Conservation (phyloP, 2,888 invertebrate genomes). For the Acanthosepion esculentum region DNA sequence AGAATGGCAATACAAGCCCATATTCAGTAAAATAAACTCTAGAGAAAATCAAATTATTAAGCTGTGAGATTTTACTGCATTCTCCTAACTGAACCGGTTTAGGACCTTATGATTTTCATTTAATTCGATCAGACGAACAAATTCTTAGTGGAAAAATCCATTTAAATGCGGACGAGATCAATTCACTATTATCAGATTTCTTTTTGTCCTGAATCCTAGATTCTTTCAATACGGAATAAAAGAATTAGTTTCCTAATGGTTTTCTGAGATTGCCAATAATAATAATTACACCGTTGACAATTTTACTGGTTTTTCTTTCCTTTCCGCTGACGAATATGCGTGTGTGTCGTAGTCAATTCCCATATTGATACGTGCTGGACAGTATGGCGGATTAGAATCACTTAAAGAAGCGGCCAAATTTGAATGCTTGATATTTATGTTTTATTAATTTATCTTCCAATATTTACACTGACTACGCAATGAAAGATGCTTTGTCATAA, state of each 20-base stretch:
- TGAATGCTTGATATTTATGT: too few relatives aligned
- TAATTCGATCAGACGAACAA: not conserved
- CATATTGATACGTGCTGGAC: too few relatives aligned
- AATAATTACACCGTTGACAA: not conserved
- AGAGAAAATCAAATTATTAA: not conserved
- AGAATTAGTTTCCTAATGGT: not conserved
- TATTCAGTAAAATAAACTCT: not conserved
- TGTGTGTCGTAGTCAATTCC: too few relatives aligned
- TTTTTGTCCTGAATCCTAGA: not conserved
- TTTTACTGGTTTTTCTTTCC: not conserved
- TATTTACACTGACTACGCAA: too few relatives aligned
- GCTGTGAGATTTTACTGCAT: not conserved
- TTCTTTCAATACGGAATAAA: not conserved
- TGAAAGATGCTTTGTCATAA: too few relatives aligned
- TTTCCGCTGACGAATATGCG: not conserved
- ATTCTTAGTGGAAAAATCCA: not conserved
- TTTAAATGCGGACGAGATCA: not conserved
- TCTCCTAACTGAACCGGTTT: not conserved
- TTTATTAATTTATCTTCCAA: too few relatives aligned
- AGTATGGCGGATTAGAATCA: too few relatives aligned
- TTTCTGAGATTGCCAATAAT: not conserved
- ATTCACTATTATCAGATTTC: not conserved
- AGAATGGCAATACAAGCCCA: not conserved
- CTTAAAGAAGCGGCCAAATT: too few relatives aligned
- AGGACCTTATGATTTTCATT: too few relatives aligned